phyloP scores from a whole-genome alignment of 1,140 invertebrate genomes.

The Apis laboriosa region DNA sequence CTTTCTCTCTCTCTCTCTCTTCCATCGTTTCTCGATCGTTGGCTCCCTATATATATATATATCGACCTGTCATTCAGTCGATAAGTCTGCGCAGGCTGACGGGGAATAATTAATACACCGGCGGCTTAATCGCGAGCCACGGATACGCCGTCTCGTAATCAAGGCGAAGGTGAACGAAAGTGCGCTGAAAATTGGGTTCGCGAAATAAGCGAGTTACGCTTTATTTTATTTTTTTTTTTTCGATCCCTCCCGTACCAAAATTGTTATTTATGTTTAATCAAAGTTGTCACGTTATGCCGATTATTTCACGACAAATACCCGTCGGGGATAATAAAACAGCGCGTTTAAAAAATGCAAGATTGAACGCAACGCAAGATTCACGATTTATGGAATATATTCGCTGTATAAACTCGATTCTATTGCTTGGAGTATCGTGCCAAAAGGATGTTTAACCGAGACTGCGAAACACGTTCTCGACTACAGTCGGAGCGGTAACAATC shows the following conservation, averaged over 20 bases:
- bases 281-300: neutral
- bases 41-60: neutral
- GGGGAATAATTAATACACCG: slow-evolving; percentile 45
- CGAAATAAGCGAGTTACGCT: neutral
- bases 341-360: too few species aligned
- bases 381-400: too few species aligned
- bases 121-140: slow-evolving; percentile 12
- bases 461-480: too few species aligned
- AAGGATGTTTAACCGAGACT: too few species aligned
- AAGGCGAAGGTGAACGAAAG: slow-evolving; percentile 25
- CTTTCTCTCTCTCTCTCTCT: neutral
- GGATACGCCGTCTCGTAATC: slow-evolving; percentile 13
- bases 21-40: neutral
- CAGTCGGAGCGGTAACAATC: too few species aligned
- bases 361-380: too few species aligned
- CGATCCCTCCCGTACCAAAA: neutral
- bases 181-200: slow-evolving; percentile 16
- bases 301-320: too few species aligned
- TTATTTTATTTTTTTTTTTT: slow-evolving; percentile 23
- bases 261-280: slow-evolving; percentile 35
- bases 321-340: too few species aligned
- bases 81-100: slow-evolving; percentile 25
- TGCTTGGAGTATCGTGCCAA: too few species aligned
- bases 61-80: slow-evolving; percentile 24
- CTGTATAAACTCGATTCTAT: too few species aligned